Evolutionary conservation across 2,113 vertebrate species (phyloP).

Genomic region (Jacana jacana): DNA sequence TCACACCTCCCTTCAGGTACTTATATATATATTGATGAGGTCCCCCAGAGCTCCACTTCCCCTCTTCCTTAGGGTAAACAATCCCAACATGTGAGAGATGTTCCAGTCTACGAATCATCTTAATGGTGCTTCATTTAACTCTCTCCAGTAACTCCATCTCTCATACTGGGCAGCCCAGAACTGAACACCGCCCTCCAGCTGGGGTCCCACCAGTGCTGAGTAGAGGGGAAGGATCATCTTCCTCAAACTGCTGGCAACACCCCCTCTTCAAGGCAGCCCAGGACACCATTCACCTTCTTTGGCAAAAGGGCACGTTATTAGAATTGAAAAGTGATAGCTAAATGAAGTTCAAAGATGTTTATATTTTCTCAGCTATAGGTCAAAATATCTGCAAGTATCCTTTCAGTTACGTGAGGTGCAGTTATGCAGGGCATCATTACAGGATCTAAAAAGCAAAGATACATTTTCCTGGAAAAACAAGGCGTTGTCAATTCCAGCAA

Average conservation of each 20-base stretch:
- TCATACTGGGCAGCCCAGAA: background rate
- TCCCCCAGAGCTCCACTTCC: too few species aligned
- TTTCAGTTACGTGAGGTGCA: background rate
- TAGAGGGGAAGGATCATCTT: too few species aligned
- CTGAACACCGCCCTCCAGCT: background rate
- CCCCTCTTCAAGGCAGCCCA: background rate
- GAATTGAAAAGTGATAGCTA: background rate
- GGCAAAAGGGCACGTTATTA: background rate
- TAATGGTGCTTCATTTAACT: background rate
- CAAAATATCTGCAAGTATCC: background rate
- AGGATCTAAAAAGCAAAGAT: background rate
- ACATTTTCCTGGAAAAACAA: background rate
- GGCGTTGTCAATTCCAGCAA: background rate
- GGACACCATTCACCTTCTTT: background rate
- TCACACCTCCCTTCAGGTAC: background rate
- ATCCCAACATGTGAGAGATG: too few species aligned
- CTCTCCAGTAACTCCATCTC: background rate
- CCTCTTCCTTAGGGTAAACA: too few species aligned
- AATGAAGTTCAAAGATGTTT: background rate
- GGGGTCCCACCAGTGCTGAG: background rate
- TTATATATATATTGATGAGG: too few species aligned
- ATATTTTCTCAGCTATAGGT: background rate
- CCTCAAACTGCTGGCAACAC: background rate
- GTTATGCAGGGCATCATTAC: background rate
- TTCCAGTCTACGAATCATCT: too few species aligned